Evolutionary conservation across 2,888 invertebrate genomes (phyloP).

Genomic region (Stenoptilia bipunctidactyla): DNA sequence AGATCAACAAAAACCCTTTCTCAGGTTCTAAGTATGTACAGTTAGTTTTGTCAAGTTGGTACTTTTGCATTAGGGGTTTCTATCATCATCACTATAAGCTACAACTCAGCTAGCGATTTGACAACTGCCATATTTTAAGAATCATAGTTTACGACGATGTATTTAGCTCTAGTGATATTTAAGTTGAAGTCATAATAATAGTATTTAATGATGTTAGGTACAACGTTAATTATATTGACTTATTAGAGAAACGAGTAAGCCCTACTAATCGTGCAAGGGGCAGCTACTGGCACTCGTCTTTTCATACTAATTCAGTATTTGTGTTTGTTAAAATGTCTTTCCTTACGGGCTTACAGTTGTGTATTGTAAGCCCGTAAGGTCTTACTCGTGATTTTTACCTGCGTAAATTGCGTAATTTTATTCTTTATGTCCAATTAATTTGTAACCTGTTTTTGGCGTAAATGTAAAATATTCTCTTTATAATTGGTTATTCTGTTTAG

Average conservation of each 20-base stretch:
- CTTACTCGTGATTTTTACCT: too few species aligned
- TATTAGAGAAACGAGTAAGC: neutral
- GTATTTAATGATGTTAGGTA: constrained; percentile 63
- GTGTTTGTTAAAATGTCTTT: neutral
- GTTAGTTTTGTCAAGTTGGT: too few species aligned
- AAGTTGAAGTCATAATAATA: constrained; percentile 68
- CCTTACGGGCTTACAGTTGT: neutral
- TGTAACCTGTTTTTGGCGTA: too few species aligned
- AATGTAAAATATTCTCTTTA: too few species aligned
- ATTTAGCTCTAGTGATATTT: constrained; percentile 32
- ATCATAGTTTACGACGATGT: constrained; percentile 31
- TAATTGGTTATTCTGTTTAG: too few species aligned
- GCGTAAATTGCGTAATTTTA: too few species aligned
- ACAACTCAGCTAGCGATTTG: constrained; percentile 67
- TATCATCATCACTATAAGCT: constrained; percentile 19
- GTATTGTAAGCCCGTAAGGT: neutral
- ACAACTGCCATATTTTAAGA: constrained; percentile 70
- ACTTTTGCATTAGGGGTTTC: too few species aligned
- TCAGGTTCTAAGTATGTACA: too few species aligned
- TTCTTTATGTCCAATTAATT: too few species aligned
- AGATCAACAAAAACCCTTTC: neutral
- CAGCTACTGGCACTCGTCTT: neutral
- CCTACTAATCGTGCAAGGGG: neutral
- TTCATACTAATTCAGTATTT: neutral
- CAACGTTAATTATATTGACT: constrained; percentile 21